Base-by-base conservation (phyloP, 2,888 invertebrate species). In the Antitype chi region DNA sequence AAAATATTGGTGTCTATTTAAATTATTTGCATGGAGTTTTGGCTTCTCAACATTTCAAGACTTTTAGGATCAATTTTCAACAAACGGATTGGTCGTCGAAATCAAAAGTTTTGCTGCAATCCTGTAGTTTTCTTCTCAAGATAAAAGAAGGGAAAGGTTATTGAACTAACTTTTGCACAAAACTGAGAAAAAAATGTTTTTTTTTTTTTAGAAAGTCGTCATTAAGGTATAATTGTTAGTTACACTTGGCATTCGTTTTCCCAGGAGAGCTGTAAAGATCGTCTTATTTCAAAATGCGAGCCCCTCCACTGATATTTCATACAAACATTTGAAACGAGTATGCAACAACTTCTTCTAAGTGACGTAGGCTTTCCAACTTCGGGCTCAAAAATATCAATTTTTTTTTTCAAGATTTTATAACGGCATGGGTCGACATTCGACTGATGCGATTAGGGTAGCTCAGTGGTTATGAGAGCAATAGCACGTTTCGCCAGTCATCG, bases 1-100 rank as follows among this genome's bases (percentile, higher is more conserved):
- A 69, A 82, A 82, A 76, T 76, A 80, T 81, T 75, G 20, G 67
- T 68, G 52, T 74, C 15, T 80, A 52, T 74, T 68, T 74, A 63
- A 55, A 57, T 68, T 74, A 74, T 80, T 63, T 57, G 68, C 17
- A 57, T 52, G 8, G 25, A 68, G 17, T 57, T 74, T n/a, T 47
- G 17, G 57, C 15, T 64, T 63, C 38, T 76, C 59, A 55, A 76
- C 23, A 43, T 53, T 76, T 76, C 7, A 66, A 66, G 23, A 49
- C 0, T 74, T 75, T 76, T 60, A 75, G 47, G 25, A 38, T 57
- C 32, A 28, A 63, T 63, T 64, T 64, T 1, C 43, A 55, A 47
- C 8, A 8, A 62, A 53, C 11, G 20, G 20, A 20, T 74, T n/a
- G n/a, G 43, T 13, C 28, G 49, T 3, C 11, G 25, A 4, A 25